Percentiles rank a stretch among this genome's conserved stretches.
phyloP scores from a whole-genome alignment of 2,888 invertebrate species.

The Glaucopsyche alexis region DNA sequence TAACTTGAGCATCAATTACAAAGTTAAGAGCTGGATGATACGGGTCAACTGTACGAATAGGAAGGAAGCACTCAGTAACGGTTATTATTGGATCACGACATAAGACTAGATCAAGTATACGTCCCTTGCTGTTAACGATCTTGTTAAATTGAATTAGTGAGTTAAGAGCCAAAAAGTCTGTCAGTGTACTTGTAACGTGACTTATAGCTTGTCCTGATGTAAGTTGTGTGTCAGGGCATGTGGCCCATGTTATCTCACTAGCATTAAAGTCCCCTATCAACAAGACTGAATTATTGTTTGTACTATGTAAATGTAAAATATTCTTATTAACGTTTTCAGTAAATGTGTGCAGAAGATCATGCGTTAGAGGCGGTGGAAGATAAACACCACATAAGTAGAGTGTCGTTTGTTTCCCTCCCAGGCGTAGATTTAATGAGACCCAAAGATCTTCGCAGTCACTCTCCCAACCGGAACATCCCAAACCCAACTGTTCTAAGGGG shows the following conservation, averaged over 20 bases:
- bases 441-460: too few species aligned
- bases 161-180: too few species aligned
- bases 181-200: too few species aligned
- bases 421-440: conserved; percentile 13
- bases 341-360: neutral
- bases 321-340: conserved; percentile 4
- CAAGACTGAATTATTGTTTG: too few species aligned
- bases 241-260: too few species aligned
- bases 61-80: neutral
- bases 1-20: neutral
- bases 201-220: too few species aligned
- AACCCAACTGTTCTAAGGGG: too few species aligned
- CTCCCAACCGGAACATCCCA: conserved; percentile 21
- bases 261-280: too few species aligned
- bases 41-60: neutral
- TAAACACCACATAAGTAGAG: conserved; percentile 22
- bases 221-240: too few species aligned
- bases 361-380: conserved; percentile 1
- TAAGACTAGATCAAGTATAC: conserved; percentile 10
- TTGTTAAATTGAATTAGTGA: too few species aligned
- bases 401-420: neutral
- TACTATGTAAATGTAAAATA: too few species aligned
- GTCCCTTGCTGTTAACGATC: neutral
- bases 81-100: neutral
- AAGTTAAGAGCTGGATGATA: neutral